phyloP scores from a whole-genome alignment of 2,888 invertebrate genomes.

The Graphium colonna region DNA sequence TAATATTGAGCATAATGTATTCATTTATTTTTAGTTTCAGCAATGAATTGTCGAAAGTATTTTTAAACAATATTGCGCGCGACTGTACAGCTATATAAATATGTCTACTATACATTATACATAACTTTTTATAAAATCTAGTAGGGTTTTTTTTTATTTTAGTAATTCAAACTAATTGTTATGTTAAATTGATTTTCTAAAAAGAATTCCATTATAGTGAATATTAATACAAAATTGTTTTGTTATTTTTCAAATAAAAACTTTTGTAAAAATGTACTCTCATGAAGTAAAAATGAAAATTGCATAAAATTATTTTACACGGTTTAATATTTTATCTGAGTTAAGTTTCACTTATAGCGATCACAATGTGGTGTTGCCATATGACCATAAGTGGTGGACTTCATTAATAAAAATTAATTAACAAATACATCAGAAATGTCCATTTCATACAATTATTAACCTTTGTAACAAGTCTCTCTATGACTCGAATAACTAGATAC shows the following conservation, averaged over 20 bases:
- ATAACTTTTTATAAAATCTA: slow-evolving; percentile 31
- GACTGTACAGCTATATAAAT: slow-evolving; percentile 29
- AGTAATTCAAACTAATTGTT: not conserved
- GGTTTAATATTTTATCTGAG: not conserved
- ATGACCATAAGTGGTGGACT: too few relatives aligned
- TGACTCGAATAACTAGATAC: not conserved
- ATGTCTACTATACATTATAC: slow-evolving; percentile 23
- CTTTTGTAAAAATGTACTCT: not conserved
- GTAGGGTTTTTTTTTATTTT: not conserved
- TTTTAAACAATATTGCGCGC: not conserved
- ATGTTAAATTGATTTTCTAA: not conserved
- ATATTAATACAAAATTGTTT: not conserved
- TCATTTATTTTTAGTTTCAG: too few relatives aligned
- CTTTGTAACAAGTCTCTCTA: not conserved
- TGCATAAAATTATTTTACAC: not conserved
- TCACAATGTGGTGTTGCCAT: too few relatives aligned
- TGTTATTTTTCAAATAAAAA: not conserved
- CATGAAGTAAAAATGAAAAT: not conserved
- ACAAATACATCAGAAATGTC: not conserved
- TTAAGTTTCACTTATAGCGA: not conserved
- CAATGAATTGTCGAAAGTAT: not conserved
- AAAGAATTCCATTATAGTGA: not conserved
- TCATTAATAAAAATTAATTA: not conserved
- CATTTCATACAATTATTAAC: not conserved
- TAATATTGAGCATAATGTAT: not conserved